Base-by-base conservation (phyloP, 2,888 invertebrate species). In the Smittia aterrima region DNA sequence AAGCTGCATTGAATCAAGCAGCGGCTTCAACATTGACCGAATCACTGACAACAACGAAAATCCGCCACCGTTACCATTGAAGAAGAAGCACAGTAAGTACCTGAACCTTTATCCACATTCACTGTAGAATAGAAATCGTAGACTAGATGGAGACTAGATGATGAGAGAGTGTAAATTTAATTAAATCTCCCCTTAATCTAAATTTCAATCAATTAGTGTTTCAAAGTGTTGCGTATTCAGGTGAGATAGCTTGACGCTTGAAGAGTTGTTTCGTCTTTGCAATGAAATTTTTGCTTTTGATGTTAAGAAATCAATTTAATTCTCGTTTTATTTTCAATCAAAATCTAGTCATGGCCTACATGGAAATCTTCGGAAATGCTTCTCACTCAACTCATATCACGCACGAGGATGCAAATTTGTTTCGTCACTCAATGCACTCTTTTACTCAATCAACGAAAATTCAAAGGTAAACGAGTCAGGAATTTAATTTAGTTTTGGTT, bases 221-320 rank as follows among this genome's bases (percentile, higher is more conserved):
- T 92, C 93, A 93, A 90, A 93, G 92, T 87, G 93, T 93, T 91
- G 93, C 93, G 85, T 93, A 93, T 88, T 93, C 93, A 86, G 93
- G 93, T 93, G 93, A 93, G 93, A 47, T 24, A 13, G 16, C 13
- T 20, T 68, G n/a, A 47, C 70, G 18, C 18, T 27, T 32, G 66
- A 25, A 32, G 1, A 66, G 13, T n/a, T n/a, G n/a, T n/a, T n/a
- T n/a, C n/a, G n/a, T n/a, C n/a, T n/a, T n/a, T n/a, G n/a, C n/a
- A n/a, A n/a, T n/a, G n/a, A 11, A 1, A 64, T 54, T 54, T 11
- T 20, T 18, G 20, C 54, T 16, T 20, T 20, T 20, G 54, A 54
- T 1, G 20, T 54, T 54, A 20, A 54, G 32, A 9, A 32, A 32
- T 32, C 32, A 54, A 47, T 54, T 54, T 18, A 16, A n/a, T 54